Percentiles rank a stretch among this genome's conserved stretches.
These are phyloP conservation scores for Sprattus sprattus DNA, from an alignment of 2,113 vertebrate species.

Conservation along the genomic window DNA sequence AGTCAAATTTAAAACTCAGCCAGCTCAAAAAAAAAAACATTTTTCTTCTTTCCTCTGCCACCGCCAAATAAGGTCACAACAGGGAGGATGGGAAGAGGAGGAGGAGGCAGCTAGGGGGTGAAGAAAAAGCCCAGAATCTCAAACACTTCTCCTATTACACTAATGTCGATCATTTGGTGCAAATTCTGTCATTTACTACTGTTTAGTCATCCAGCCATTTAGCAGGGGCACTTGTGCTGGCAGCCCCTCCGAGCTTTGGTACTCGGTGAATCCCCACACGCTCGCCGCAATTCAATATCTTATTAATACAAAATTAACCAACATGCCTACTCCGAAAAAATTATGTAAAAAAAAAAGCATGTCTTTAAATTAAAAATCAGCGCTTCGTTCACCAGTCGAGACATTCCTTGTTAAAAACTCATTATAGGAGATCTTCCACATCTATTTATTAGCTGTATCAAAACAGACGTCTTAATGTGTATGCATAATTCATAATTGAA, in stretches of 20 bases:
- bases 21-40: background rate
- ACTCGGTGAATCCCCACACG: conserved; percentile 56
- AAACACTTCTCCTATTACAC: conserved; percentile 54
- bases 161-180: conserved; percentile 64
- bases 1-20: conserved; percentile 60
- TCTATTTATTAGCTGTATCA: conserved; percentile 73
- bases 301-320: conserved; percentile 73
- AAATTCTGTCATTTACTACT: conserved; percentile 65
- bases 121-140: conserved; percentile 38
- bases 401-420: conserved; percentile 70
- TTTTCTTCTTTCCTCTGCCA: background rate
- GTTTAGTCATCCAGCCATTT: conserved; percentile 62
- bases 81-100: background rate
- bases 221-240: conserved; percentile 53
- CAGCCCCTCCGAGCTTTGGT: conserved; percentile 53
- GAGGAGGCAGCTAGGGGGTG: background rate
- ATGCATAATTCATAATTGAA: conserved; percentile 68
- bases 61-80: background rate
- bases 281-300: conserved; percentile 66
- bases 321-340: conserved; percentile 60
- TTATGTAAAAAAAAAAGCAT: conserved; percentile 47
- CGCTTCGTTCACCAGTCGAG: conserved; percentile 57
- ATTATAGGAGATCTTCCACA: conserved; percentile 65
- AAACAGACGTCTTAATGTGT: conserved; percentile 71
- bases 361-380: conserved; percentile 68